Conservation (phyloP, 53 echinoderm and acorn worm species). For the Echinarachnius parma region DNA sequence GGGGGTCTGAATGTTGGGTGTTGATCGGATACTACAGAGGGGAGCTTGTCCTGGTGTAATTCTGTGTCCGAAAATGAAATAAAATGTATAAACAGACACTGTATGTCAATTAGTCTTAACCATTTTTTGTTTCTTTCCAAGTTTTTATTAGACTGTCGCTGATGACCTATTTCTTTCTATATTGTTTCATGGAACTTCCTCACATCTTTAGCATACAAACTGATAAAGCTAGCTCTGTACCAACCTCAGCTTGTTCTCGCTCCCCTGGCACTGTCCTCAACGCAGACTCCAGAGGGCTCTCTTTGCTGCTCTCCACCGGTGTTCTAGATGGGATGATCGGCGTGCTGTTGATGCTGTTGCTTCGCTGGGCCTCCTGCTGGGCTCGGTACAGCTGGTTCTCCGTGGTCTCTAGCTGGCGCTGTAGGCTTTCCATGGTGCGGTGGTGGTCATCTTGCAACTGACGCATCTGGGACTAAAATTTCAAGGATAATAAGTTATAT, state of each 20-base stretch:
- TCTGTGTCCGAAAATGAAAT: slow-evolving; percentile 84
- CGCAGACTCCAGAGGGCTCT: slow-evolving; percentile 42
- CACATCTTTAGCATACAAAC: no score
- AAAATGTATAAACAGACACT: no score
- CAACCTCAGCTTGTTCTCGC: slow-evolving; percentile 90
- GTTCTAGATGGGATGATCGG: slow-evolving; percentile 27
- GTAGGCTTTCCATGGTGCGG: slow-evolving; percentile 65
- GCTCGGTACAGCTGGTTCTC: slow-evolving; percentile 87
- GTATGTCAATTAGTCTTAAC: no score
- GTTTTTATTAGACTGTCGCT: no score
- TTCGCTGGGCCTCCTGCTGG: slow-evolving; percentile 74
- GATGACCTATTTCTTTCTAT: no score
- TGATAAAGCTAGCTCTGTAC: neutral
- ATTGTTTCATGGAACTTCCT: no score
- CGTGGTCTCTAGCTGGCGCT: slow-evolving; percentile 82
- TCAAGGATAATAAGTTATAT: no score
- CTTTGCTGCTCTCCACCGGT: slow-evolving; percentile 44
- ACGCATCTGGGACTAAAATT: slow-evolving; percentile 74
- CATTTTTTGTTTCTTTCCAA: no score
- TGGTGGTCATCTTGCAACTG: slow-evolving; percentile 85
- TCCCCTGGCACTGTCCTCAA: slow-evolving; percentile 65
- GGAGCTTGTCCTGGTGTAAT: neutral
- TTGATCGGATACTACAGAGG: slow-evolving; percentile 19
- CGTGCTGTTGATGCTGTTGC: slow-evolving; percentile 25
- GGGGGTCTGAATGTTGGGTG: slow-evolving; percentile 1